Percentiles rank a stretch among this genome's conserved stretches.
Evolutionary conservation across 2,113 vertebrate species (phyloP).

Genomic region (Hemiprocne comata): DNA sequence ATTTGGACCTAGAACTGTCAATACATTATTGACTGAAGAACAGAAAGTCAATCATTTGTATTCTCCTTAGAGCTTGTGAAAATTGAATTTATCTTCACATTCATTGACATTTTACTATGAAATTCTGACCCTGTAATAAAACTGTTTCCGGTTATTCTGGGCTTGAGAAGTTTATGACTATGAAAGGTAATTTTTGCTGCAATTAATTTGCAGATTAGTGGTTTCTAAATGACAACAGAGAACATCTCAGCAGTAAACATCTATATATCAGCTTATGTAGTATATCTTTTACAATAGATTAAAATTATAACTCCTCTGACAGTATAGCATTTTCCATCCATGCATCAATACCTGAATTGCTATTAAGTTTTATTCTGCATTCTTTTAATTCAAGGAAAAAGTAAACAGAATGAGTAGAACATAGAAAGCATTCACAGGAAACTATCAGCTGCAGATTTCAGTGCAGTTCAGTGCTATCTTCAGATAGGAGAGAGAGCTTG

Average conservation of each 20-base stretch:
- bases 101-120: background rate
- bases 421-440: background rate
- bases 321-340: background rate
- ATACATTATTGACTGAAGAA: constrained; percentile 63
- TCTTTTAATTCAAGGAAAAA: background rate
- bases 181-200: background rate
- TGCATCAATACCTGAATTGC: background rate
- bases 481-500: background rate
- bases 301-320: background rate
- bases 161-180: background rate
- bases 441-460: background rate
- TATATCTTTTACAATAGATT: background rate
- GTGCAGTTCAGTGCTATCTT: background rate
- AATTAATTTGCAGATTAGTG: background rate
- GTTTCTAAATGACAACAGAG: background rate
- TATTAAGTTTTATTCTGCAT: background rate
- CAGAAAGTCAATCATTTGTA: constrained; percentile 57
- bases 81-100: constrained; percentile 38
- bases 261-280: background rate
- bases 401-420: background rate
- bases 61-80: constrained; percentile 32
- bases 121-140: background rate
- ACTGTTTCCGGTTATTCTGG: background rate
- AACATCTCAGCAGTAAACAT: background rate
- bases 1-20: constrained; percentile 32